A percentile compares a stretch with the other conserved stretches of the same genome.
These are phyloP conservation scores for Bimastos eiseni DNA, from an alignment of 2,888 invertebrate species.

Conservation along the genomic window DNA sequence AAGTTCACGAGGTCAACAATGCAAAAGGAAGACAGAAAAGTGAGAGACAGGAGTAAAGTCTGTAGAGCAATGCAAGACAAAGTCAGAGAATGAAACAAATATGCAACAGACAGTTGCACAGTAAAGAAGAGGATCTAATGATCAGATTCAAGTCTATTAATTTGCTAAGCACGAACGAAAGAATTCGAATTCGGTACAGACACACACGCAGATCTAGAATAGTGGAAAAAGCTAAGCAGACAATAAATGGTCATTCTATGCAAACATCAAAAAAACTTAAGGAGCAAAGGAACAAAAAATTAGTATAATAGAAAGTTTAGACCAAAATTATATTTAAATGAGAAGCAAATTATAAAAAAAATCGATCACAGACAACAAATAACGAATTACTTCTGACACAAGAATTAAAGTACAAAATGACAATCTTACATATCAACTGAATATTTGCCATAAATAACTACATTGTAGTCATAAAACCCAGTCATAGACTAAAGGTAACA, in stretches of 20 bases:
- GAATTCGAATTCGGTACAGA: background rate
- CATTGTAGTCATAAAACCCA: background rate
- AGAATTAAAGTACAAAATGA: background rate
- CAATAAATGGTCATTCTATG: background rate
- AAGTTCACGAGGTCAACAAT: background rate
- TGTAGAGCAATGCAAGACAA: background rate
- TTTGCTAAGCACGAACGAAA: background rate
- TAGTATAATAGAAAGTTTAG: background rate
- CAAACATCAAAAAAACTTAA: constrained; percentile 6
- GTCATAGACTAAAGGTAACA: background rate
- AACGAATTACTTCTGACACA: background rate
- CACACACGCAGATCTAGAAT: too few relatives aligned
- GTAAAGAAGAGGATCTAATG: background rate
- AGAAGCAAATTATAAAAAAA: background rate
- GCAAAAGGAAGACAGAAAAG: background rate
- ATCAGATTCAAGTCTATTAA: background rate
- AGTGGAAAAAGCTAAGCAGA: background rate
- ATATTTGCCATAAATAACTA: background rate
- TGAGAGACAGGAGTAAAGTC: background rate
- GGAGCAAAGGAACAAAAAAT: background rate
- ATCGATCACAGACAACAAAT: constrained; percentile 6
- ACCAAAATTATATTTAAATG: background rate
- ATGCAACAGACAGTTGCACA: background rate
- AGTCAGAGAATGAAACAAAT: background rate
- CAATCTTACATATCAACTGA: background rate